phyloP scores from a whole-genome alignment of 2,113 vertebrate genomes.

The Laticauda colubrina region DNA sequence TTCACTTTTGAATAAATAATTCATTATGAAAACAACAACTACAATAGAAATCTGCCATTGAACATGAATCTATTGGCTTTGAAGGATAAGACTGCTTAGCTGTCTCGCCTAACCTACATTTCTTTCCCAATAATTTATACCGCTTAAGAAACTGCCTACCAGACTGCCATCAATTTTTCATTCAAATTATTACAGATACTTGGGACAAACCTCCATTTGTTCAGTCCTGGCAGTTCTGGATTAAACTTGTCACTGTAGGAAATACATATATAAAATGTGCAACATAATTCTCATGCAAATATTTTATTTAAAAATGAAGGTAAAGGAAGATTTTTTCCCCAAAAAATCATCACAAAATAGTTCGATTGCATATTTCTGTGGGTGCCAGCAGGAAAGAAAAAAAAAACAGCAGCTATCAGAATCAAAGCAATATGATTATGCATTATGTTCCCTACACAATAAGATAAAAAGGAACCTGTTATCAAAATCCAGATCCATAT shows the following conservation, averaged over 20 bases:
- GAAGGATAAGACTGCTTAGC: conserved; percentile 20
- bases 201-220: conserved; percentile 23
- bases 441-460: background rate
- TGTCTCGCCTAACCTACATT: conserved; percentile 13
- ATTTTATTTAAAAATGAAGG: conserved; percentile 27
- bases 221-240: conserved; percentile 12
- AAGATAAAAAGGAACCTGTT: background rate
- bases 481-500: background rate
- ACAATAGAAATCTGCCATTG: background rate
- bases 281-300: conserved; percentile 38
- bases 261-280: conserved; percentile 26
- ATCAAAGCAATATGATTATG: background rate
- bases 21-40: background rate
- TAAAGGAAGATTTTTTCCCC: background rate
- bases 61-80: conserved; percentile 16
- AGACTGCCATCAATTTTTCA: conserved; percentile 27
- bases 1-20: conserved; percentile 22
- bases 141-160: conserved; percentile 9
- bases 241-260: conserved; percentile 17
- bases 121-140: conserved; percentile 13
- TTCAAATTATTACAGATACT: conserved; percentile 34
- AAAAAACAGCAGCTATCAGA: background rate
- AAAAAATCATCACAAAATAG: background rate
- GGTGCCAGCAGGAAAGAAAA: background rate
- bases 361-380: conserved; percentile 5